These are phyloP conservation scores for Varanus salvator DNA, from an alignment of 2,113 vertebrate species.

Conservation along the genomic window DNA sequence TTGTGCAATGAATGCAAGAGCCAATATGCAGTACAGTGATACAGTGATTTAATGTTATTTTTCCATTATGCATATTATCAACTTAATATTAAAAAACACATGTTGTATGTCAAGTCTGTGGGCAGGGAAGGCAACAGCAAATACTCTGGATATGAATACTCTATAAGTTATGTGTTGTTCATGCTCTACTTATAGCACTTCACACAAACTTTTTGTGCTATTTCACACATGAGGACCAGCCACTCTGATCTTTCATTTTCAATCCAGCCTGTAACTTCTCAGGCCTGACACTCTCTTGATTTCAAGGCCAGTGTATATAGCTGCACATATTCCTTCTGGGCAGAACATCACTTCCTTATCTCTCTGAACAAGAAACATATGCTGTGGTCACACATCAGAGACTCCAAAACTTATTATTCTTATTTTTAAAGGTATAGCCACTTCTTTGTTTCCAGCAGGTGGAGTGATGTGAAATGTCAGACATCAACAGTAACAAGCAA, in stretches of 20 bases:
- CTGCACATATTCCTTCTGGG: accelerated
- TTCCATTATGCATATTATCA: neutral
- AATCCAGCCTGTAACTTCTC: accelerated
- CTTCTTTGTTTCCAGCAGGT: constrained; percentile 45
- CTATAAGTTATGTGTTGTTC: accelerated
- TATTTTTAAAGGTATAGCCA: neutral
- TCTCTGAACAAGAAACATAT: neutral
- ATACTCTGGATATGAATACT: neutral
- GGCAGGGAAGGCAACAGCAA: neutral
- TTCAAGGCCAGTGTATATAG: neutral
- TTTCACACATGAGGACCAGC: neutral
- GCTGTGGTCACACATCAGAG: neutral
- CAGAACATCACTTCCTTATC: accelerated
- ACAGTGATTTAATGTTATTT: neutral
- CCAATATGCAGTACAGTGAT: neutral
- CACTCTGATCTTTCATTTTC: accelerated
- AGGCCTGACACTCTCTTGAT: accelerated
- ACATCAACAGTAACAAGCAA: neutral
- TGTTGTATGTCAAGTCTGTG: neutral
- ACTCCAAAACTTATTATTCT: neutral
- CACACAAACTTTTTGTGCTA: accelerated
- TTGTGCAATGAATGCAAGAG: neutral
- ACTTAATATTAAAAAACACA: neutral
- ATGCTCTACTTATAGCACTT: accelerated
- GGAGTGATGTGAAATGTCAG: constrained; percentile 38